Evolutionary conservation across 2,888 invertebrate species (phyloP).

Genomic region (Laothoe populi): DNA sequence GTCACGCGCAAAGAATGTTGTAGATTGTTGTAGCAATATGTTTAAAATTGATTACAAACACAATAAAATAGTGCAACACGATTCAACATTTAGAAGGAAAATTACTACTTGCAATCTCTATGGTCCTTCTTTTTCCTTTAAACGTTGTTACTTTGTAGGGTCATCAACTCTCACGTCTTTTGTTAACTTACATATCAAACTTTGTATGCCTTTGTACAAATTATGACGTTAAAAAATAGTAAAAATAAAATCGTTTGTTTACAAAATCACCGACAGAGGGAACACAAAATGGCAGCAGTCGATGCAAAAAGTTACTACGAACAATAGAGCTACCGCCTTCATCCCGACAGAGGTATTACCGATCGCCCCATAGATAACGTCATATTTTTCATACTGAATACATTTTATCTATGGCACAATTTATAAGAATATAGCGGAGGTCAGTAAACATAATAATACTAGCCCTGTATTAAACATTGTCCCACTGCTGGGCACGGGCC

Average conservation of each 20-base stretch:
- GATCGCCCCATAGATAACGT: constrained; percentile 73
- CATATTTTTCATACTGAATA: constrained; percentile 73
- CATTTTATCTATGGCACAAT: constrained; percentile 41
- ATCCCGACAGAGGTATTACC: constrained; percentile 67
- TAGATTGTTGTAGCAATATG: too few species aligned
- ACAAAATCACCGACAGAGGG: constrained; percentile 34
- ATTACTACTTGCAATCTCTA: too few species aligned
- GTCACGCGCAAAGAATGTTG: too few species aligned
- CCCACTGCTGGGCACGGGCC: too few species aligned
- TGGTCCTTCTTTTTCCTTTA: too few species aligned
- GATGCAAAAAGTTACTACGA: constrained; percentile 58
- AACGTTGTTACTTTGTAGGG: too few species aligned
- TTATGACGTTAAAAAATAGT: not conserved
- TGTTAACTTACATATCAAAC: not conserved
- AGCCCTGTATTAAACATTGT: too few species aligned
- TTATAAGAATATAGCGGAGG: constrained; percentile 39
- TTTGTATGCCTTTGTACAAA: not conserved
- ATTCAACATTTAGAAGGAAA: too few species aligned
- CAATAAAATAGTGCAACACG: too few species aligned
- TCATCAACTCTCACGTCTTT: too few species aligned
- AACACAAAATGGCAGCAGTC: constrained; percentile 68
- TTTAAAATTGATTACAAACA: too few species aligned
- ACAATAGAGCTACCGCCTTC: constrained; percentile 56
- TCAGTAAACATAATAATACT: too few species aligned
- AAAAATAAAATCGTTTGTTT: constrained; percentile 4